These are phyloP conservation scores for Melitaea cinxia DNA, from an alignment of 1,140 invertebrate genomes.

Conservation along the genomic window DNA sequence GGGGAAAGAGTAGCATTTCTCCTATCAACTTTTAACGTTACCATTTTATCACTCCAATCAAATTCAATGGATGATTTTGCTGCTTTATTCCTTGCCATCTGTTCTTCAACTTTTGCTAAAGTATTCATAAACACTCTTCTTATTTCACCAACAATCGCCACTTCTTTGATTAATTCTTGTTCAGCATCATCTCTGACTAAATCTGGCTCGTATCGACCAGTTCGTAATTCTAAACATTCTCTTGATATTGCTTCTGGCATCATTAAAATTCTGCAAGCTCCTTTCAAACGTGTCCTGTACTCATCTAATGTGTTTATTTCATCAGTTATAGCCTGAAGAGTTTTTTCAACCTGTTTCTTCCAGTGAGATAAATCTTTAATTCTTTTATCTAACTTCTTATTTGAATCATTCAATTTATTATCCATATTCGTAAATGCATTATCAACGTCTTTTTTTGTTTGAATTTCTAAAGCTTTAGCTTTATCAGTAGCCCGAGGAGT, in stretches of 20 bases:
- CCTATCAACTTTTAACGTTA: conserved; percentile 88
- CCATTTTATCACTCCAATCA: conserved; percentile 94
- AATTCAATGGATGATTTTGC: conserved; percentile 89
- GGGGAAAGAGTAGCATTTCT: conserved; percentile 83
- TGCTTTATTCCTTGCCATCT: conserved; percentile 88
- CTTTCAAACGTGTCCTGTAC: conserved; percentile 83
- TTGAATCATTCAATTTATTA: conserved; percentile 83
- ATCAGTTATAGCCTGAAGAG: conserved; percentile 84
- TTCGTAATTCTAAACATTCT: conserved; percentile 89
- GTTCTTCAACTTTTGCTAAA: conserved; percentile 86
- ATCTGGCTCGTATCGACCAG: conserved; percentile 90
- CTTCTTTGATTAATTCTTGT: conserved; percentile 89
- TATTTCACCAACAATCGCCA: conserved; percentile 86
- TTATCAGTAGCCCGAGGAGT: conserved; percentile 61
- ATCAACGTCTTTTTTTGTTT: conserved; percentile 52
- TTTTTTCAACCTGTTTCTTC: conserved; percentile 85
- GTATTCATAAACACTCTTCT: conserved; percentile 82
- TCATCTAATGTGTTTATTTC: conserved; percentile 86
- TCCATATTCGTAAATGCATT: conserved; percentile 82
- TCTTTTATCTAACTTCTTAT: conserved; percentile 83
- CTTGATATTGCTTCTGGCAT: conserved; percentile 85
- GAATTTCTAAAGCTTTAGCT: conserved; percentile 50
- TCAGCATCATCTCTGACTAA: conserved; percentile 91
- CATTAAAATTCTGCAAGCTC: conserved; percentile 84
- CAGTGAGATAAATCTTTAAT: conserved; percentile 84